Conservation (phyloP, 2,888 invertebrate genomes). For the Bembecia ichneumoniformis region DNA sequence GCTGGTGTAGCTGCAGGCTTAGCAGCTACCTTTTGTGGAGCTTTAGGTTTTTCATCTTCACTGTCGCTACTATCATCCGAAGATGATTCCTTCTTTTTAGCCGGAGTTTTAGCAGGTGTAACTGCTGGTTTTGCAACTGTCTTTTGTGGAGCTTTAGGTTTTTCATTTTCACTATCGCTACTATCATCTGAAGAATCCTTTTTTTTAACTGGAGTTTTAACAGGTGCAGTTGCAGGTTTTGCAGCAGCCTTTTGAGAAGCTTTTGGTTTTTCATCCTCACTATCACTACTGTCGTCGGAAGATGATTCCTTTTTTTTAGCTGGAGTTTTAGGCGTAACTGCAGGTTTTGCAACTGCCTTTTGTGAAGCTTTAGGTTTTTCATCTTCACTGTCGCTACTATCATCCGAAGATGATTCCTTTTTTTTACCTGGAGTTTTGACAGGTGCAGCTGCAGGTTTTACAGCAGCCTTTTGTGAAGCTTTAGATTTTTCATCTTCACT, state of each 20-base stretch:
- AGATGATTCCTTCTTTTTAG: constrained; percentile 37
- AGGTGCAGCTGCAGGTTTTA: constrained; percentile 12
- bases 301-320: constrained; percentile 17
- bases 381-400: constrained; percentile 5
- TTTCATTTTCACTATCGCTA: constrained; percentile 49
- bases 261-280: constrained; percentile 1
- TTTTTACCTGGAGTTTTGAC: constrained; percentile 19
- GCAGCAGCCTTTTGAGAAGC: background rate
- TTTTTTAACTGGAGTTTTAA: constrained; percentile 19
- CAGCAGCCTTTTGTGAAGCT: constrained; percentile 14
- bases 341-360: constrained; percentile 15
- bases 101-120: constrained; percentile 13
- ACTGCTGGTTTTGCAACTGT: constrained; percentile 7
- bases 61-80: constrained; percentile 30
- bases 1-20: constrained; percentile 12
- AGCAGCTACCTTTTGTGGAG: background rate
- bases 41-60: constrained; percentile 12
- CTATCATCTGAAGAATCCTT: constrained; percentile 40
- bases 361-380: constrained; percentile 7
- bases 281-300: constrained; percentile 17
- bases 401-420: constrained; percentile 15
- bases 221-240: constrained; percentile 13
- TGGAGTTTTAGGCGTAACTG: background rate
- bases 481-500: constrained; percentile 26
- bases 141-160: constrained; percentile 13